Conservation (phyloP, 2,797 vertebrate genomes). For the Eulemur coronatus region DNA sequence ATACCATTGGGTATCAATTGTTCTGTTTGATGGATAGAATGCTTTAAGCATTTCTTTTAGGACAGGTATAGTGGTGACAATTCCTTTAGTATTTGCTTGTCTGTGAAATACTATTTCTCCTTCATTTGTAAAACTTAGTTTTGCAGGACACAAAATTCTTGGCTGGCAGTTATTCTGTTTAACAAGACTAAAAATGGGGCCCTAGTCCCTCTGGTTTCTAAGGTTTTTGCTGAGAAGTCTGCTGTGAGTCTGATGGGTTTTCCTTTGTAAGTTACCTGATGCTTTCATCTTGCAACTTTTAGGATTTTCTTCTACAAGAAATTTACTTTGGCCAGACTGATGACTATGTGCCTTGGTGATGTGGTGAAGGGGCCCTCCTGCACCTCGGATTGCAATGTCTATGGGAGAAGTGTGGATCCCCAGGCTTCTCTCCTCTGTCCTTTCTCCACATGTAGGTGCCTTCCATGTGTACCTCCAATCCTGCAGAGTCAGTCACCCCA, state of each 20-base stretch:
- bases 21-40: not conserved
- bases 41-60: not conserved
- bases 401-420: not conserved
- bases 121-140: not conserved
- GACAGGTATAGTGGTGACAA: not conserved
- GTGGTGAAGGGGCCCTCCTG: not conserved
- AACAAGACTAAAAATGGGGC: not conserved
- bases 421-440: not conserved
- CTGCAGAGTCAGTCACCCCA: not conserved
- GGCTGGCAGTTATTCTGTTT: not conserved
- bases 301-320: not conserved
- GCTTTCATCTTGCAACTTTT: not conserved
- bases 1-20: not conserved
- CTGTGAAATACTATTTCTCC: not conserved
- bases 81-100: not conserved
- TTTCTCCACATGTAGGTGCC: not conserved
- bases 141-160: not conserved
- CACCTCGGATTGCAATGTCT: not conserved
- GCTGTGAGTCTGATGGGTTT: not conserved
- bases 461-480: not conserved
- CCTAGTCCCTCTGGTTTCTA: not conserved
- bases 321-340: not conserved
- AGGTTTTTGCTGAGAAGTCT: not conserved
- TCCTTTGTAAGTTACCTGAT: not conserved
- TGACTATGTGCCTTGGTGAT: not conserved